phyloP scores from a whole-genome alignment of 2,113 vertebrate species.

The Brevimyrus niger region DNA sequence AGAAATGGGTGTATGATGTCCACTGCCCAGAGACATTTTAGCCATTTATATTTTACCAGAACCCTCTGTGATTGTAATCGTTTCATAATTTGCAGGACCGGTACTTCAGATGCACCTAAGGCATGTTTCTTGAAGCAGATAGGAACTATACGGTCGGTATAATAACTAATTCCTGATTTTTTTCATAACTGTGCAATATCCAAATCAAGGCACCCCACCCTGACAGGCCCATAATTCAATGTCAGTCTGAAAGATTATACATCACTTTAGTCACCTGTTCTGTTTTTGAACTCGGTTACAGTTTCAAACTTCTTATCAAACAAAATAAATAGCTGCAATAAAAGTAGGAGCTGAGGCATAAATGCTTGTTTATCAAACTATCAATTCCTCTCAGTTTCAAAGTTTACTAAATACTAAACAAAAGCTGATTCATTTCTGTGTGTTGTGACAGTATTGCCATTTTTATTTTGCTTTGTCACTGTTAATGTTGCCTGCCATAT shows the following conservation, averaged over 20 bases:
- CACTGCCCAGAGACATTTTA: background rate
- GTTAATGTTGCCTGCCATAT: background rate
- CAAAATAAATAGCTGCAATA: background rate
- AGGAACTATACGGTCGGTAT: background rate
- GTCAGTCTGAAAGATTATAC: slow-evolving; percentile 8
- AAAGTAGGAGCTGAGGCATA: background rate
- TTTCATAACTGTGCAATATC: background rate
- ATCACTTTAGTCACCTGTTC: background rate
- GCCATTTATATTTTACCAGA: background rate
- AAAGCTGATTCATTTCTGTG: background rate
- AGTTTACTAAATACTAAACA: background rate
- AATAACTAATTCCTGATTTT: background rate
- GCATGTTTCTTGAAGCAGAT: background rate
- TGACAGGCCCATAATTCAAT: slow-evolving; percentile 4
- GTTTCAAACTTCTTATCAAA: background rate
- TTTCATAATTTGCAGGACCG: background rate
- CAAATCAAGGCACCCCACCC: background rate
- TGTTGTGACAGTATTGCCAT: background rate
- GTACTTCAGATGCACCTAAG: background rate
- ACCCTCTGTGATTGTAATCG: background rate
- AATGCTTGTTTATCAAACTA: background rate
- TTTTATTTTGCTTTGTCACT: background rate
- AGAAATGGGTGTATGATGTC: too few relatives aligned
- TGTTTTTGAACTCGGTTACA: background rate
- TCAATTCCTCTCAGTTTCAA: background rate